Percentiles rank a stretch among this genome's conserved stretches.
Evolutionary conservation across 2,113 vertebrate genomes (phyloP).

Genomic region (Pseudolaguvia tuberculata): DNA sequence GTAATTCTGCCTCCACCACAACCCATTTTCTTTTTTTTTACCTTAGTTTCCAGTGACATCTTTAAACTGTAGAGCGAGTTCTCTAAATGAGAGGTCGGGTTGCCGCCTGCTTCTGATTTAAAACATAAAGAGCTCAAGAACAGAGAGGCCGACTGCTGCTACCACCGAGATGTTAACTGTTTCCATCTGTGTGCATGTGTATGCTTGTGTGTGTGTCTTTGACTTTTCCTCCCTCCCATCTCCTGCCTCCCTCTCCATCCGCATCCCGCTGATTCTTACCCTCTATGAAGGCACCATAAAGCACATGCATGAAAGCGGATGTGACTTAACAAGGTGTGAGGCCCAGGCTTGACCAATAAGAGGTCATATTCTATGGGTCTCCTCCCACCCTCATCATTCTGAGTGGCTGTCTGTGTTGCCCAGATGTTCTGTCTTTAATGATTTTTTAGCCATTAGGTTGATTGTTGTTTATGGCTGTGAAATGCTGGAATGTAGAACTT

Average conservation of each 20-base stretch:
- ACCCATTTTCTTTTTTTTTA: conserved; percentile 62
- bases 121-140: conserved; percentile 67
- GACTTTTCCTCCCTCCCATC: conserved; percentile 39
- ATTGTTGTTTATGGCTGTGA: conserved; percentile 77
- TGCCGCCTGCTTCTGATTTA: conserved; percentile 72
- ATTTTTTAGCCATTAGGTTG: conserved; percentile 72
- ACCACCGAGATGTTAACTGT: conserved; percentile 64
- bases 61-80: conserved; percentile 57
- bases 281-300: conserved; percentile 69
- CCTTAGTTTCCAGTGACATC: conserved; percentile 69
- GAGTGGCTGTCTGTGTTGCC: conserved; percentile 58
- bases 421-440: conserved; percentile 73
- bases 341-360: conserved; percentile 57
- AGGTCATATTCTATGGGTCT: conserved; percentile 20
- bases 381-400: conserved; percentile 36
- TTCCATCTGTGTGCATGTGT: conserved; percentile 70
- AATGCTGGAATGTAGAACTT: conserved; percentile 68
- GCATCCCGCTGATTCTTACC: conserved; percentile 69
- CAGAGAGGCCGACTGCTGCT: conserved; percentile 61
- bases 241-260: conserved; percentile 48
- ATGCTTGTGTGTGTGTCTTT: conserved; percentile 63
- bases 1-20: conserved; percentile 55
- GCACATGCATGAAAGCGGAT: conserved; percentile 56
- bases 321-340: conserved; percentile 62
- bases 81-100: conserved; percentile 66